A percentile compares a stretch with the other conserved stretches of the same genome.
Conservation (phyloP, 2,113 vertebrate species). For the Hemibagrus wyckioides region DNA sequence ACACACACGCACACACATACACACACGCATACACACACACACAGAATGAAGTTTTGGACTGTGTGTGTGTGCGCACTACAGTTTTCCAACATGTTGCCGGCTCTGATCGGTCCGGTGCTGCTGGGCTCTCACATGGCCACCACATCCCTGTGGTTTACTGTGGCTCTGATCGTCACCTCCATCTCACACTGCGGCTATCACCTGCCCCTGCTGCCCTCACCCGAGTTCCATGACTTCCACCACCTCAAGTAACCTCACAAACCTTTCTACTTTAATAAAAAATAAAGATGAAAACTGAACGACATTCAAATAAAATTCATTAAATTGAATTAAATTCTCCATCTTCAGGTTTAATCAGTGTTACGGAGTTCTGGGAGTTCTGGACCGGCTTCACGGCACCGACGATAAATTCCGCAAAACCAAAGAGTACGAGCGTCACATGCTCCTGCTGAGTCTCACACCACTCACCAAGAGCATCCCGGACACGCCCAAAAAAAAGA, state of each 20-base stretch:
- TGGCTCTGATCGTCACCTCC: conserved; percentile 79
- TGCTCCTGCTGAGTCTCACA: conserved; percentile 79
- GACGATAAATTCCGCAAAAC: conserved; percentile 80
- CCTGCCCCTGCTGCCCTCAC: conserved; percentile 89
- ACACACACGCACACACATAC: not conserved
- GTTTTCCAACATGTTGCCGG: conserved; percentile 86
- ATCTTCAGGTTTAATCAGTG: conserved; percentile 88
- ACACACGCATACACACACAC: not conserved
- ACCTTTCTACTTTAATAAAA: too few relatives aligned
- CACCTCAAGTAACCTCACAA: conserved; percentile 93
- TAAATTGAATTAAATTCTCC: not conserved
- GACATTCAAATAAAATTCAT: not conserved
- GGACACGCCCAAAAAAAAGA: conserved; percentile 69
- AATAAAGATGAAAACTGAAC: not conserved
- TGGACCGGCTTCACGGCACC: conserved; percentile 89
- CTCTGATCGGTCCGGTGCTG: conserved; percentile 76
- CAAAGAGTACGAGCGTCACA: conserved; percentile 84
- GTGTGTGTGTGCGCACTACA: conserved; percentile 53
- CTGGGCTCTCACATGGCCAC: conserved; percentile 85
- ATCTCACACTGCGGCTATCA: conserved; percentile 94
- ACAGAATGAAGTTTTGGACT: not conserved
- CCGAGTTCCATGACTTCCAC: conserved; percentile 95
- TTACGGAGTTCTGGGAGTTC: conserved; percentile 84
- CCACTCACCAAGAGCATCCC: conserved; percentile 86
- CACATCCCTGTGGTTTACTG: conserved; percentile 79